These are phyloP conservation scores for Mythimna impura DNA, from an alignment of 2,888 invertebrate species.

Conservation along the genomic window DNA sequence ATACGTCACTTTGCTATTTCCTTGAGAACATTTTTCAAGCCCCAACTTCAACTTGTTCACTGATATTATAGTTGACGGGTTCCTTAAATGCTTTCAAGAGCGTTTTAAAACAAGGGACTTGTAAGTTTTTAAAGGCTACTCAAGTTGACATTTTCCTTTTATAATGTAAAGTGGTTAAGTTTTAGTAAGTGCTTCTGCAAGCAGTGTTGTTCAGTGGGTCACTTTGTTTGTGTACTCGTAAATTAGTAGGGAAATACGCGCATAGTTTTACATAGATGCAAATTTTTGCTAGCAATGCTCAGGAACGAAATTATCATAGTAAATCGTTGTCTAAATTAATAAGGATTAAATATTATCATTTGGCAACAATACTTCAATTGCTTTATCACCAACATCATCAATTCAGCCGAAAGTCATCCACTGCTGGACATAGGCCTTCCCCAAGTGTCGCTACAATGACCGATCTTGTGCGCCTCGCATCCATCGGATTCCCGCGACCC, in stretches of 20 bases:
- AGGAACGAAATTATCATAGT: not conserved
- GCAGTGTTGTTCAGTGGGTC: not conserved
- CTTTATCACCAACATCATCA: not conserved
- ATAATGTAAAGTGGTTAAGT: constrained; percentile 7
- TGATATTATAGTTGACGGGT: constrained; percentile 37
- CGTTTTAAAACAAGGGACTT: constrained; percentile 4
- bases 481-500: too few relatives aligned
- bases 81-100: constrained; percentile 26
- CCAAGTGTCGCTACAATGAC: too few relatives aligned
- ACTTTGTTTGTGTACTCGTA: constrained; percentile 22
- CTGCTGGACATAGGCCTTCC: too few relatives aligned
- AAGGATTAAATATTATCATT: not conserved
- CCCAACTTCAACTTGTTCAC: constrained; percentile 2
- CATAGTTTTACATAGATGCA: not conserved
- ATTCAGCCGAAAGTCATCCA: too few relatives aligned
- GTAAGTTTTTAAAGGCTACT: constrained; percentile 5
- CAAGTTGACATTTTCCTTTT: constrained; percentile 16
- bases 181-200: constrained; percentile 11
- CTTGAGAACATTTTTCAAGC: constrained; percentile 27
- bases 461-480: too few relatives aligned
- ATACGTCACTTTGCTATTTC: constrained; percentile 36
- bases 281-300: not conserved
- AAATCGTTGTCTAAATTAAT: not conserved
- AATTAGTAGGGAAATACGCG: not conserved
- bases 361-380: not conserved